A percentile compares a stretch with the other conserved stretches of the same genome.
These are phyloP conservation scores for Tiliqua scincoides DNA, from an alignment of 2,113 vertebrate genomes.

Conservation along the genomic window DNA sequence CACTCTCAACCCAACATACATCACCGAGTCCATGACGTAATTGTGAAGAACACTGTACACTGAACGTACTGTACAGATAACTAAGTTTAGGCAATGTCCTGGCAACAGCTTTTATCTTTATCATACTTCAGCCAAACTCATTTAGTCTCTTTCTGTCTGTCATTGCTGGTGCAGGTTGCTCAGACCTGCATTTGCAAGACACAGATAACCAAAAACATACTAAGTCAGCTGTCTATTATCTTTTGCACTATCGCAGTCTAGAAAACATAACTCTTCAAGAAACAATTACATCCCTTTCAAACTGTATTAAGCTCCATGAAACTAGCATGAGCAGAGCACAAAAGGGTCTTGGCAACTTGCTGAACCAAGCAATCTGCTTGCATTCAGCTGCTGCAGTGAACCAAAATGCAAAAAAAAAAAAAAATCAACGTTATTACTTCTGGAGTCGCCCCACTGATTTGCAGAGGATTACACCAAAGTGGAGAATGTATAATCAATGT, in stretches of 20 bases:
- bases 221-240: conserved; percentile 23
- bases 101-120: conserved; percentile 30
- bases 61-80: not conserved
- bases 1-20: not conserved
- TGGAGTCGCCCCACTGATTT: not conserved
- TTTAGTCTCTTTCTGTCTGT: conserved; percentile 37
- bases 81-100: not conserved
- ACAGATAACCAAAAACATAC: conserved; percentile 32
- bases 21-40: not conserved
- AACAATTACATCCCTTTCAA: conserved; percentile 61
- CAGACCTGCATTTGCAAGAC: not conserved
- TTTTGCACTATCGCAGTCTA: conserved; percentile 47
- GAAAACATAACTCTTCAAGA: conserved; percentile 67
- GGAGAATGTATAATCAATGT: not conserved
- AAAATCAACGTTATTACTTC: not conserved
- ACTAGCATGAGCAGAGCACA: conserved; percentile 67
- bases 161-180: not conserved
- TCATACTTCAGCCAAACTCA: conserved; percentile 17
- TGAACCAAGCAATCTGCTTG: conserved; percentile 3
- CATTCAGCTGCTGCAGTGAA: not conserved
- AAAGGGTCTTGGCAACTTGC: conserved; percentile 45
- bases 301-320: conserved; percentile 68
- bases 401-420: not conserved
- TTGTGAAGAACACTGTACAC: not conserved
- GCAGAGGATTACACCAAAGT: not conserved